Conservation (phyloP, 2,888 invertebrate species). For the Megastigmus dorsalis region DNA sequence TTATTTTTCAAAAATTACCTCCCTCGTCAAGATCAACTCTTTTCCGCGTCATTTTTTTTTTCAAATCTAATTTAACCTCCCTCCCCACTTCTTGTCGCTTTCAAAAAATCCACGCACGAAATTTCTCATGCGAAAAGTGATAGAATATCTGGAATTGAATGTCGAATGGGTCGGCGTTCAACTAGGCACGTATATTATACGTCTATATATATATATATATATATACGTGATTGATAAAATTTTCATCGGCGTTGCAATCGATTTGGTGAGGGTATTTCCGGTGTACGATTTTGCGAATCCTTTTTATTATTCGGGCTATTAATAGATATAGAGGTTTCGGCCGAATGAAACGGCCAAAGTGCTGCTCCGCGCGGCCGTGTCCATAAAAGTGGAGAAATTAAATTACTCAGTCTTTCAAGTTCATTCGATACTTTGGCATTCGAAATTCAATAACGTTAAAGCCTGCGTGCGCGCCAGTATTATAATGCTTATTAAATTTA, state of each 20-base stretch:
- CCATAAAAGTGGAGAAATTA: slow-evolving; percentile 28
- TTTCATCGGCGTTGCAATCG: slow-evolving; percentile 42
- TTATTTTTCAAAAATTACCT: too few relatives aligned
- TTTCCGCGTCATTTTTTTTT: too few relatives aligned
- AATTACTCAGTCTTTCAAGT: slow-evolving; percentile 39
- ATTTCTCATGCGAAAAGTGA: slow-evolving; percentile 3
- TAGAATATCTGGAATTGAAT: slow-evolving; percentile 24
- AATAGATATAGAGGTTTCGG: slow-evolving; percentile 47
- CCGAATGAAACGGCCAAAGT: slow-evolving; percentile 11
- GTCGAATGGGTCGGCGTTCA: neutral
- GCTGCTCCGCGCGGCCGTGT: neutral
- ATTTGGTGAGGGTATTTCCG: slow-evolving; percentile 10
- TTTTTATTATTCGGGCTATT: slow-evolving; percentile 48
- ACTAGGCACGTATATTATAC: slow-evolving; percentile 7
- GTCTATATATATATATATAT: too few relatives aligned
- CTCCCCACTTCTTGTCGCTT: too few relatives aligned
- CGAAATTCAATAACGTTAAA: slow-evolving; percentile 2
- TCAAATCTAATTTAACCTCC: too few relatives aligned
- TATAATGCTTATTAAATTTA: neutral
- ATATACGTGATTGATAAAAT: slow-evolving; percentile 50
- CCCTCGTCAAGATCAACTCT: too few relatives aligned
- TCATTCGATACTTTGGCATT: slow-evolving; percentile 5
- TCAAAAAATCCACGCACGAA: neutral
- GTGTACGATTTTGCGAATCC: slow-evolving; percentile 32
- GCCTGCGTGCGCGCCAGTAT: neutral